Conservation (phyloP, 2,888 invertebrate species). For the Hydriomena furcata region DNA sequence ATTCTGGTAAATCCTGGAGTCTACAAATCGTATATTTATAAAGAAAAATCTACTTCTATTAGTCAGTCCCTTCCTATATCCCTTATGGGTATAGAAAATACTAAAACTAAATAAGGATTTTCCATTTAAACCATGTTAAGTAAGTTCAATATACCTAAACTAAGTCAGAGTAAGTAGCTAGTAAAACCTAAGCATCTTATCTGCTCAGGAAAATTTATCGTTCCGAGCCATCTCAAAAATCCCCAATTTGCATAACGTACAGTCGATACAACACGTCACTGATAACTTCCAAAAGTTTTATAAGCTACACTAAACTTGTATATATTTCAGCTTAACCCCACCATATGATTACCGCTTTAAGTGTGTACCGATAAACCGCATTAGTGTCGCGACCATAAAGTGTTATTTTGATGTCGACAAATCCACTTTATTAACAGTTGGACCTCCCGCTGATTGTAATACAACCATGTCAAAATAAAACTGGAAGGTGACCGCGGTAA, state of each 20-base stretch:
- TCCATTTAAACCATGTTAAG: no score
- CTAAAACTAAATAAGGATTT: no score
- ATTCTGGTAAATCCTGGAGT: no score
- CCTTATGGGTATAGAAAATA: no score
- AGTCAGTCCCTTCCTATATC: no score
- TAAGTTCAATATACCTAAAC: no score
- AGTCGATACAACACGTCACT: slow-evolving; percentile 28
- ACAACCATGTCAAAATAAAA: slow-evolving; percentile 65
- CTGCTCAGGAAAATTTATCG: slow-evolving; percentile 30
- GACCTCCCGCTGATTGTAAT: slow-evolving; percentile 70
- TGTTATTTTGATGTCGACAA: slow-evolving; percentile 81
- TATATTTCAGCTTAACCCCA: slow-evolving; percentile 47
- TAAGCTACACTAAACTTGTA: slow-evolving; percentile 31
- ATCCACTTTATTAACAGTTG: slow-evolving; percentile 76
- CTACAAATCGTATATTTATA: no score
- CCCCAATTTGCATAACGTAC: slow-evolving; percentile 33
- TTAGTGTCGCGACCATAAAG: slow-evolving; percentile 73
- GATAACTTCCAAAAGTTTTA: slow-evolving; percentile 39
- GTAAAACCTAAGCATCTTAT: slow-evolving; percentile 29
- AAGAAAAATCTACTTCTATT: no score
- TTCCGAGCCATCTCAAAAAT: slow-evolving; percentile 22
- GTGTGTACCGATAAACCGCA: slow-evolving; percentile 65
- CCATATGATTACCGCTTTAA: slow-evolving; percentile 52
- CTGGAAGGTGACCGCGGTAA: slow-evolving; percentile 43
- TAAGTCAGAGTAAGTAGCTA: slow-evolving; percentile 18